These are phyloP conservation scores for Asteroscopus sphinx DNA, from an alignment of 2,888 invertebrate genomes.

Conservation along the genomic window DNA sequence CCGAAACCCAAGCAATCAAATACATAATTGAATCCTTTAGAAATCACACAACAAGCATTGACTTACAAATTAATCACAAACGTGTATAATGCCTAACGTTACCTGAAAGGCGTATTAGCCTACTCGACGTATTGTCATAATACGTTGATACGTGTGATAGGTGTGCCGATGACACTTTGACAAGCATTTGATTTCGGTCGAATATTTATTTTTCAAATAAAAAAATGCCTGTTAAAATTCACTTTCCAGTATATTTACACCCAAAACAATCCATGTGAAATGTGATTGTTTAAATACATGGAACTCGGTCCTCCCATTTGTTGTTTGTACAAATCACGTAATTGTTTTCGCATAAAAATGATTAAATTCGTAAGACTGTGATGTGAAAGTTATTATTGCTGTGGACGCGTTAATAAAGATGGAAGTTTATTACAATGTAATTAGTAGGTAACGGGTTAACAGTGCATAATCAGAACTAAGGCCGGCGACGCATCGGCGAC, in stretches of 20 bases:
- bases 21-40: conserved; percentile 12
- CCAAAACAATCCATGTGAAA: conserved; percentile 55
- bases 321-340: conserved; percentile 53
- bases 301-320: conserved; percentile 38
- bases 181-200: conserved; percentile 48
- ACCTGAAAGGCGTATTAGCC: conserved; percentile 22
- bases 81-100: conserved; percentile 25
- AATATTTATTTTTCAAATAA: conserved; percentile 59
- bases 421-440: neutral
- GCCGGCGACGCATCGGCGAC: too few species aligned
- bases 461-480: too few species aligned
- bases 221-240: conserved; percentile 60
- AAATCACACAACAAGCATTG: conserved; percentile 16
- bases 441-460: neutral
- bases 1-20: neutral
- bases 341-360: conserved; percentile 50
- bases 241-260: conserved; percentile 53
- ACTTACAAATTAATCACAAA: conserved; percentile 33
- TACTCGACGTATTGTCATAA: conserved; percentile 10
- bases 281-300: conserved; percentile 53
- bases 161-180: conserved; percentile 60
- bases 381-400: conserved; percentile 17
- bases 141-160: conserved; percentile 22
- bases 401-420: conserved; percentile 7
- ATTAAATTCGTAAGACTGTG: conserved; percentile 27